Percentiles rank a stretch among this genome's conserved stretches.
Conservation (phyloP, 2,797 vertebrate species). For the Cygnus olor region DNA sequence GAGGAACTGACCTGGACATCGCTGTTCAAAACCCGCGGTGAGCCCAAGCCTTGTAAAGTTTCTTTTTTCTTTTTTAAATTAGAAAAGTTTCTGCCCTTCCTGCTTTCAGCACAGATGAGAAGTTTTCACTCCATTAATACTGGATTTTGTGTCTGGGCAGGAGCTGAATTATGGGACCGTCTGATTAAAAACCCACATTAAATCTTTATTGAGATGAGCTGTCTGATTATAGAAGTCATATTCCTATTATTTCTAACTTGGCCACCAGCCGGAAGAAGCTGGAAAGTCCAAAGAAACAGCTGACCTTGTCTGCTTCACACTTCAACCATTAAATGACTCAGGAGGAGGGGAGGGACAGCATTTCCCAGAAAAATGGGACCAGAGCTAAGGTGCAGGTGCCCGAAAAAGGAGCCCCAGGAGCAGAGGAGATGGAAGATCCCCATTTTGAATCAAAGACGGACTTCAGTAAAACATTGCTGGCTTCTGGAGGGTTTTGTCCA, state of each 20-base stretch:
- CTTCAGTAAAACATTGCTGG: rapidly evolving
- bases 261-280: background rate
- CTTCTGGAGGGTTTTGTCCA: background rate
- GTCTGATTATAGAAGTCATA: slow-evolving; percentile 6
- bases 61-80: background rate
- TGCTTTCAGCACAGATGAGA: background rate
- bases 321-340: background rate
- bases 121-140: slow-evolving; percentile 28
- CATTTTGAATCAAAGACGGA: rapidly evolving
- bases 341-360: background rate
- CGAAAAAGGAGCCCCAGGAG: background rate
- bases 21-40: background rate
- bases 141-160: slow-evolving; percentile 7
- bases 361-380: background rate
- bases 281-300: background rate
- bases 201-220: slow-evolving; percentile 50
- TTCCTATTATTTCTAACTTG: slow-evolving; percentile 41
- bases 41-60: background rate
- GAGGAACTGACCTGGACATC: background rate
- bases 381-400: background rate
- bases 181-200: background rate
- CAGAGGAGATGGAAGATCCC: background rate
- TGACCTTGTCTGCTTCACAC: background rate
- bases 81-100: background rate
- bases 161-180: slow-evolving; percentile 14